These are phyloP conservation scores for Kryptopterus vitreolus DNA, from an alignment of 2,797 vertebrate genomes.

Conservation along the genomic window DNA sequence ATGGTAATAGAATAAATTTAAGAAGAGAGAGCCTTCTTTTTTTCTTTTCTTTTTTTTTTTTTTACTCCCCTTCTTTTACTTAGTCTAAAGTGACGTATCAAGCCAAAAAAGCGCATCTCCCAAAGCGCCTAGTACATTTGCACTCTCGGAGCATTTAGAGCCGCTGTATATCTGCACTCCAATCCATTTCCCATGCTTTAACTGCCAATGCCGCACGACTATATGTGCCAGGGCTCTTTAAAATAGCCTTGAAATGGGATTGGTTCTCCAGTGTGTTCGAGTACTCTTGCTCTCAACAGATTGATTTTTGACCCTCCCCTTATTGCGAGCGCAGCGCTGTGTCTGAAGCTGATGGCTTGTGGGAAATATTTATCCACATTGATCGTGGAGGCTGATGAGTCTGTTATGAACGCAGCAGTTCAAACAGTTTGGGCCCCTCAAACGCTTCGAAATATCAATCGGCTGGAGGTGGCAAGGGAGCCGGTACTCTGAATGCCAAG, in stretches of 20 bases:
- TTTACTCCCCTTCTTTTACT: too few relatives aligned
- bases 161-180: constrained; percentile 22
- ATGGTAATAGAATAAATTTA: neutral
- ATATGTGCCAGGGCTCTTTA: constrained; percentile 61
- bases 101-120: constrained; percentile 11
- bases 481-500: constrained; percentile 49
- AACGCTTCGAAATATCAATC: constrained; percentile 77
- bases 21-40: neutral
- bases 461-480: constrained; percentile 54
- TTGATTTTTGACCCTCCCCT: constrained; percentile 69
- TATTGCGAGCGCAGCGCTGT: constrained; percentile 58
- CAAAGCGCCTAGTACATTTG: neutral
- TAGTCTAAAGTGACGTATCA: constrained; percentile 11
- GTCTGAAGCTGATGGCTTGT: constrained; percentile 74
- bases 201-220: constrained; percentile 23
- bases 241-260: constrained; percentile 59
- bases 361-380: constrained; percentile 81
- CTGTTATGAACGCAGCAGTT: constrained; percentile 74
- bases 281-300: constrained; percentile 55
- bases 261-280: constrained; percentile 68
- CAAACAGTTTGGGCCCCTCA: constrained; percentile 73
- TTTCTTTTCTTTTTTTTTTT: neutral
- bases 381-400: constrained; percentile 74
- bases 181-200: constrained; percentile 33
- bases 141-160: constrained; percentile 5